Percentiles rank a stretch among this genome's conserved stretches.
Evolutionary conservation across 2,888 invertebrate genomes (phyloP).

Genomic region (Acanthoscelides obtectus): DNA sequence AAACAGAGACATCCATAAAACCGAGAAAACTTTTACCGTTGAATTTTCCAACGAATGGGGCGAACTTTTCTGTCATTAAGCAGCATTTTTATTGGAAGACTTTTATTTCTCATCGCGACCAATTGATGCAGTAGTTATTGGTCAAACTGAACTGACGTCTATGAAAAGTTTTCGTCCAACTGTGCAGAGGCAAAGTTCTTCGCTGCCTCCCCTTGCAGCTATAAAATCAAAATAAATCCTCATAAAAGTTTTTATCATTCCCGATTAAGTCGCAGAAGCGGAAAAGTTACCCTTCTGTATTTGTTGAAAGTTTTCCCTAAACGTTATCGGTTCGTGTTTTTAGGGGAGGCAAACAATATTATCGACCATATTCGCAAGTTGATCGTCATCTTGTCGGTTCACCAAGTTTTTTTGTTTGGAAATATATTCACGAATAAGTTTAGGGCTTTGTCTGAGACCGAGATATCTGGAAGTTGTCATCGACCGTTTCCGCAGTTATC

Average conservation of each 20-base stretch:
- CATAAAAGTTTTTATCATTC: neutral
- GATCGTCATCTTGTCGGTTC: neutral
- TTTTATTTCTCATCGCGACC: neutral
- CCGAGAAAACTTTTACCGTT: neutral
- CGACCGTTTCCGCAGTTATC: no score
- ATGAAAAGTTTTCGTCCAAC: neutral
- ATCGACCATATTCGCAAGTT: neutral
- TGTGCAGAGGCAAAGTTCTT: neutral
- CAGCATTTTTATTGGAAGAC: neutral
- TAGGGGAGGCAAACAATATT: neutral
- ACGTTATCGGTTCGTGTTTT: neutral
- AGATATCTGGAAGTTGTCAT: no score
- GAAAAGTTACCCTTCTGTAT: neutral
- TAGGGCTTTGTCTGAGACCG: no score
- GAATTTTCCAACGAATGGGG: neutral
- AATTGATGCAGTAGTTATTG: neutral
- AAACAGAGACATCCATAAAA: neutral
- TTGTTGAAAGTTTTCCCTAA: neutral
- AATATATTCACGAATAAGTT: no score
- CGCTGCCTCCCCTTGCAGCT: neutral
- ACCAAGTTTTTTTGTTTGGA: no score
- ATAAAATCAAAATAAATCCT: neutral
- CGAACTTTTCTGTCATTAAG: neutral
- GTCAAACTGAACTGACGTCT: neutral
- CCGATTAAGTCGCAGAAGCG: neutral